Evolutionary conservation across 1,140 invertebrate species (phyloP), one percentile per base, ranked within the genome.

Genomic region (Myzus persicae): DNA sequence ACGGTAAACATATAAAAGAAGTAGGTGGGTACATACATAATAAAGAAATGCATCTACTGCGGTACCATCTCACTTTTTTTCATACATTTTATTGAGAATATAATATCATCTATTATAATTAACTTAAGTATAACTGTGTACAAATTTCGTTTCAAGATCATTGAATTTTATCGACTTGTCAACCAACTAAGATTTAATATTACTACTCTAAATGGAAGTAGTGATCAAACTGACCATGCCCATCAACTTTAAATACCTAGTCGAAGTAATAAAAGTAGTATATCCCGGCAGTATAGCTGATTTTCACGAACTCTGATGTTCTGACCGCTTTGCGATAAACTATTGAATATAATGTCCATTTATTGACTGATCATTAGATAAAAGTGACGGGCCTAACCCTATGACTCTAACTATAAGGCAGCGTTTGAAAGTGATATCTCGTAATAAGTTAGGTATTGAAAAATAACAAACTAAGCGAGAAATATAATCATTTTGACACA

Each of bases 401-500:
- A 6, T 14, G 4, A n/a, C 54, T 59, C 26, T 31, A n/a, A n/a
- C 48, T 22, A n/a, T n/a, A n/a, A n/a, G 31, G 14, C 59, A 14
- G 36, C 59, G 18, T n/a, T 76, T 76, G 31, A n/a, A 76, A 76
- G n/a, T 76, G 31, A 76, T 76, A 76, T 18, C n/a, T 5, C 59
- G n/a, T 76, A 76, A 76, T 76, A 76, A 76, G 31, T 76, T n/a
- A 76, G 18, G n/a, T 59, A 76, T n/a, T 76, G 59, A 9, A 76
- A 76, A 76, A 76, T 14, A 6, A n/a, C 31, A 14, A n/a, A 76
- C 59, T 76, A 76, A 76, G n/a, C 14, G 18, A 76, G 11, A 76
- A 76, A 76, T n/a, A 76, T n/a, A n/a, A 76, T n/a, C 59, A n/a
- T 76, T 76, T 76, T 76, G 31, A 76, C 59, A 76, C 59, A 76